Conservation (phyloP, 2,113 vertebrate species). For the Pardalotus punctatus region DNA sequence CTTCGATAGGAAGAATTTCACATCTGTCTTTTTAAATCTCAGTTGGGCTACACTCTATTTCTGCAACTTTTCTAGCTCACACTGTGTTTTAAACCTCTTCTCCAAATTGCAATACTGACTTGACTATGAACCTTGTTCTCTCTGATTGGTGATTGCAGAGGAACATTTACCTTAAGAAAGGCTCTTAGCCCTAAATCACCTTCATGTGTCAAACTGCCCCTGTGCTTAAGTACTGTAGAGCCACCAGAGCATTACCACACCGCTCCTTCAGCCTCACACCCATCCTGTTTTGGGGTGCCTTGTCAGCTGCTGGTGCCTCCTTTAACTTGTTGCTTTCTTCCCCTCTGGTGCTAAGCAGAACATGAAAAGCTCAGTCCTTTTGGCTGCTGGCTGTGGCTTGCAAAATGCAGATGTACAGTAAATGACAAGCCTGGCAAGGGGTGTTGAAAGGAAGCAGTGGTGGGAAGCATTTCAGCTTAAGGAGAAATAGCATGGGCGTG, state of each 20-base stretch:
- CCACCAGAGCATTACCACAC: background rate
- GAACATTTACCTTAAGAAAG: background rate
- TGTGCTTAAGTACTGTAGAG: background rate
- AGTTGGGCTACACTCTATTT: background rate
- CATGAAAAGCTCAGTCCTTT: background rate
- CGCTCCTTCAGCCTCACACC: background rate
- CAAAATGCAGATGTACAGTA: constrained; percentile 16
- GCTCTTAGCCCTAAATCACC: background rate
- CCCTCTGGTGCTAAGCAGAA: background rate
- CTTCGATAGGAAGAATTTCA: background rate
- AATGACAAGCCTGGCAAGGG: background rate
- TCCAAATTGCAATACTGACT: background rate
- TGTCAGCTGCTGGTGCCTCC: background rate
- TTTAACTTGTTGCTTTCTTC: background rate
- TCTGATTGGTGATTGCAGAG: background rate
- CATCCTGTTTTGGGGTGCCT: background rate
- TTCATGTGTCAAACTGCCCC: background rate
- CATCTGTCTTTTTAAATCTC: background rate
- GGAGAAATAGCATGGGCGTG: background rate
- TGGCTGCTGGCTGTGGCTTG: background rate
- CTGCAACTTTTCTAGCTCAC: background rate
- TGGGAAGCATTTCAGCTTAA: constrained; percentile 6
- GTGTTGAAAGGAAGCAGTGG: constrained; percentile 1
- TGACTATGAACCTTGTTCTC: background rate
- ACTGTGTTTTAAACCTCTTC: background rate